Base-by-base conservation (phyloP, 2,113 vertebrate genomes). In the Clarias macrocephalus region DNA sequence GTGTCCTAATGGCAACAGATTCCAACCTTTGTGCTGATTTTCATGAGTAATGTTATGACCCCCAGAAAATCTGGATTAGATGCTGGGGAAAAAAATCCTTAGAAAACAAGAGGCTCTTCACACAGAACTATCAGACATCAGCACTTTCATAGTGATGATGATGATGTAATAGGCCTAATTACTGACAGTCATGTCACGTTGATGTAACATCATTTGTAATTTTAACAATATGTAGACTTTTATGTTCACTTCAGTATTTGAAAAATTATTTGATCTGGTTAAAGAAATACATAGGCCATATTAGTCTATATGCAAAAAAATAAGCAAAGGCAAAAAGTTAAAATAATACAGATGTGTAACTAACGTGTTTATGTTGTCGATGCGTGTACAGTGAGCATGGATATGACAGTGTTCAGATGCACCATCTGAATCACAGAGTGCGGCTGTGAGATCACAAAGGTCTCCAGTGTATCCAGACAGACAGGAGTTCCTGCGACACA, bases 401-500 rank as follows among this genome's bases (percentile, higher is more conserved):
- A 89, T 88, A 93, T 99, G 97, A 82, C 98, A 99, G 92, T 92
- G 93, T 70, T 95, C 93, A 13, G 93, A 90, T 86, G 94, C 88
- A 0, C 94, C 95, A 0, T 89, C 85, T 0, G 95, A 88, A 13
- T 94, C 94, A 89, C 98, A 99, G n/a, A 90, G 92, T 3, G 21
- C 91, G 5, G 90, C 88, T 0, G 33, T 93, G 84, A 79, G 94
- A n/a, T 99, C 96, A 90, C 98, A 99, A 90, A 95, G 93, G 8
- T 94, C 95, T 28, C 98, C 98, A 0, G 92, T 95, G 89, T 93
- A 98, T 62, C 96, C 97, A 1, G 94, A 94, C 62, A 89, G 56
- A 88, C 98, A 99, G 0, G 97, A 96, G 68, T 93, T 96, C 0
- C 89, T 89, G 75, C 97, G 97, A 89, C 98, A 99, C 60, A 94